Evolutionary conservation across 2,113 vertebrate genomes (phyloP).

Genomic region (Artemisiospiza belli): DNA sequence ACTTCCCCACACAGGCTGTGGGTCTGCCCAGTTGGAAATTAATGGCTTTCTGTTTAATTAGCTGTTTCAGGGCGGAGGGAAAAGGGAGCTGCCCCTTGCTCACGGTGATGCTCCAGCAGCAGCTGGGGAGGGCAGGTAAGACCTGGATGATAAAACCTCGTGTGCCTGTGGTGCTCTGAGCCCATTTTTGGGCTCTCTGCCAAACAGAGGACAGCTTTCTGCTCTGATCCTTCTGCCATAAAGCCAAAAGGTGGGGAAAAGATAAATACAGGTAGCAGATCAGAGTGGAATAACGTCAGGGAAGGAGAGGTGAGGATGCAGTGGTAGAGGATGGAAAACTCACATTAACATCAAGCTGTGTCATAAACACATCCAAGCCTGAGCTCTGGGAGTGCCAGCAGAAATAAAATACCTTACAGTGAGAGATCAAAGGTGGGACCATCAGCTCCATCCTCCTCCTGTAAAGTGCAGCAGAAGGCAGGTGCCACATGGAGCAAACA

Average conservation of each 20-base stretch:
- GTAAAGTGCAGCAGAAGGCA: not conserved
- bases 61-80: not conserved
- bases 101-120: not conserved
- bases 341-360: not conserved
- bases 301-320: not conserved
- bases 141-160: rapidly evolving
- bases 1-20: rapidly evolving
- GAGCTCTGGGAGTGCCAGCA: not conserved
- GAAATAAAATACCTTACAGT: constrained; percentile 10
- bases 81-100: not conserved
- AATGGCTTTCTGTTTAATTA: not conserved
- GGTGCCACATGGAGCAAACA: not conserved
- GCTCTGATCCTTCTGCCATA: not conserved
- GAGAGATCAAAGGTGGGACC: not conserved
- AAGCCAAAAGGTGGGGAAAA: not conserved
- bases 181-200: not conserved
- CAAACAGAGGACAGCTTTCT: not conserved
- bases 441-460: not conserved
- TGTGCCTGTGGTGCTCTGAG: not conserved
- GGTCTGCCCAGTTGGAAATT: not conserved
- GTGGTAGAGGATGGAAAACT: not conserved
- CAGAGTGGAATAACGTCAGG: not conserved
- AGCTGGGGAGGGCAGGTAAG: not conserved
- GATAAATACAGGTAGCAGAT: not conserved
- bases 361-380: not conserved